Base-by-base conservation (phyloP, 2,888 invertebrate genomes). In the Lordiphosa fenestrarum region DNA sequence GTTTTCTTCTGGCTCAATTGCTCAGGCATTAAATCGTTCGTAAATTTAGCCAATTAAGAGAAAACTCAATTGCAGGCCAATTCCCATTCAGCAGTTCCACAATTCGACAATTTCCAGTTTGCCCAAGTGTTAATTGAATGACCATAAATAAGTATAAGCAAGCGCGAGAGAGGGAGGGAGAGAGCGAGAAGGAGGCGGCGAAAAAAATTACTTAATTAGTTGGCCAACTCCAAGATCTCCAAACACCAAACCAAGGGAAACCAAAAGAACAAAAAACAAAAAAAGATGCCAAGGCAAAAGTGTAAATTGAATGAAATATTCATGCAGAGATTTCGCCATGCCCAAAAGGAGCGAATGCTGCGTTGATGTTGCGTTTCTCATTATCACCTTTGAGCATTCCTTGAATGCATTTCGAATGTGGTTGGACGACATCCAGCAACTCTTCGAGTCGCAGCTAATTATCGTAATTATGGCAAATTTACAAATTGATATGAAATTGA, bases 401-500 rank as follows among this genome's bases (percentile, higher is more conserved):
- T 82, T 64, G 73, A 69, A 82, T 81, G 82, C 82, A 84, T 75
- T 81, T 39, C 38, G 58, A 36, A 30, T 41, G 64, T 6, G 48
- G 30, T 40, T 30, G 40, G 25, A 15, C 40, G 21, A 13, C 23
- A 23, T 15, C n/a, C 42, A 30, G 0, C 42, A 25, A 82, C 88
- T 2, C 19, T 19, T 0, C 3, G 19, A 19, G 19, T 19, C 19
- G 19, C 19, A 19, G 19, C 19, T 88, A 88, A 88, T 88, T 89
- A 88, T 86, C 88, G 85, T 87, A 88, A 88, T 88, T 87, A 88
- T 89, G 87, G 88, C 86, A 85, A 87, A 87, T 87, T 88, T 85
- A 87, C 89, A 89, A 89, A 88, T 89, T 89, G 87, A 87, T 87
- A 87, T 86, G 87, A 88, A 88, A 88, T 88, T 88, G 88, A 88